Evolutionary conservation across 2,797 vertebrate genomes (phyloP).

Genomic region (Urosaurus nigricauda): DNA sequence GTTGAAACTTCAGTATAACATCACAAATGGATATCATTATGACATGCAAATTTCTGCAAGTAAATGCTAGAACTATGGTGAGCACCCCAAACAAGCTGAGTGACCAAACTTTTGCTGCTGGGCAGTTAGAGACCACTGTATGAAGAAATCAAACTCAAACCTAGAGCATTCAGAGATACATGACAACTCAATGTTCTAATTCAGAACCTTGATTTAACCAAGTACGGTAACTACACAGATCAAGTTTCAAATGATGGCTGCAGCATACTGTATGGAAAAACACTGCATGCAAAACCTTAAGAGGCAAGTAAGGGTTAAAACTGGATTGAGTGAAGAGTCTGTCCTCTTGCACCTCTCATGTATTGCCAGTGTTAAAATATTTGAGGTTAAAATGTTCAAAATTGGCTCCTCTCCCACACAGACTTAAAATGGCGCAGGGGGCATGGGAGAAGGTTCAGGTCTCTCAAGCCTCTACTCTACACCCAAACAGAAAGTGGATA

Average conservation of each 20-base stretch:
- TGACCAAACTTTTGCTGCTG: constrained; percentile 13
- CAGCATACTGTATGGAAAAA: too few relatives aligned
- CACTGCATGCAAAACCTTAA: neutral
- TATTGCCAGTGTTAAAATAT: too few relatives aligned
- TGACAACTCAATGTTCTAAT: neutral
- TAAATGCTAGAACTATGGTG: neutral
- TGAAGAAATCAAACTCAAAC: neutral
- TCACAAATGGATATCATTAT: neutral
- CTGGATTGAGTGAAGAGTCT: too few relatives aligned
- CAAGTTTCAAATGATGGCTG: neutral
- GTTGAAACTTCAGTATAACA: neutral
- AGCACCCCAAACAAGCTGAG: constrained; percentile 10
- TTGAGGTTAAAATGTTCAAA: too few relatives aligned
- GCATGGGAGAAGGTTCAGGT: too few relatives aligned
- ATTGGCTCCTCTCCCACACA: too few relatives aligned
- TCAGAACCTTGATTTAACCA: neutral
- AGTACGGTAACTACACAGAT: neutral
- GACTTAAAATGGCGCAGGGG: too few relatives aligned
- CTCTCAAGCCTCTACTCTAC: too few relatives aligned
- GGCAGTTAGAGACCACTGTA: neutral
- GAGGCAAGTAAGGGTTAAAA: neutral
- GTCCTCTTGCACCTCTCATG: neutral
- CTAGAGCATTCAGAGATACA: neutral
- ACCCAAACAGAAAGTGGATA: too few relatives aligned
- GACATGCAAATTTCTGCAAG: neutral